phyloP scores from a whole-genome alignment of 2,113 vertebrate species.

The Hyperopisus bebe region DNA sequence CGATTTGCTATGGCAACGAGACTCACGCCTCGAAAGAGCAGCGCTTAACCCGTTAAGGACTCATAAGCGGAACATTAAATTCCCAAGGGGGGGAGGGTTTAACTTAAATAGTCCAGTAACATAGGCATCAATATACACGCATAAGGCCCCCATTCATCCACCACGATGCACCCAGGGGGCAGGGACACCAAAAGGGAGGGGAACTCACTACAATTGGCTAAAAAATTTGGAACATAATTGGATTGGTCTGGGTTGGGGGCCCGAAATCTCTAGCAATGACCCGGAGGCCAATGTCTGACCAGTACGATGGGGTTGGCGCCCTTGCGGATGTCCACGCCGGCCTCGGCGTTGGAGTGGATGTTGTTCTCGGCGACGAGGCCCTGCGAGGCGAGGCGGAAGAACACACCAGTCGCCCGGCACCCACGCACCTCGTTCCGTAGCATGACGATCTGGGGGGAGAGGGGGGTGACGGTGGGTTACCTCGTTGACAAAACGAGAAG shows the following conservation, averaged over 20 bases:
- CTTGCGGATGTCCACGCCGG: conserved; percentile 75
- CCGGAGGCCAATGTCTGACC: conserved; percentile 48
- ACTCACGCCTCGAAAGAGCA: not conserved
- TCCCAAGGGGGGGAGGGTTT: not conserved
- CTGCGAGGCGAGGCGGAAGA: conserved; percentile 72
- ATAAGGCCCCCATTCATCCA: not conserved
- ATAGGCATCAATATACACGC: not conserved
- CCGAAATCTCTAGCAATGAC: not conserved
- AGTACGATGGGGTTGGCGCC: conserved; percentile 75
- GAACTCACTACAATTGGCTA: not conserved
- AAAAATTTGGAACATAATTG: not conserved
- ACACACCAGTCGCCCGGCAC: conserved; percentile 74
- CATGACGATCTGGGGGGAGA: conserved; percentile 69
- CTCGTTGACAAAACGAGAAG: not conserved
- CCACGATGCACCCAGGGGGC: not conserved
- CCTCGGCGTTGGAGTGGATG: conserved; percentile 75
- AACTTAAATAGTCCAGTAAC: not conserved
- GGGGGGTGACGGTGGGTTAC: not conserved
- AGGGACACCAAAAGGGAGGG: not conserved
- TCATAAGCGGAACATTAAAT: not conserved
- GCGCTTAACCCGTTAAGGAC: not conserved
- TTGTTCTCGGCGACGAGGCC: conserved; percentile 78
- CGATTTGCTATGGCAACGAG: not conserved
- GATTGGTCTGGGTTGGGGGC: not conserved
- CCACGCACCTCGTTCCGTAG: conserved; percentile 75